phyloP scores from a whole-genome alignment of 1,140 invertebrate species.

The Chrysoperla carnea region DNA sequence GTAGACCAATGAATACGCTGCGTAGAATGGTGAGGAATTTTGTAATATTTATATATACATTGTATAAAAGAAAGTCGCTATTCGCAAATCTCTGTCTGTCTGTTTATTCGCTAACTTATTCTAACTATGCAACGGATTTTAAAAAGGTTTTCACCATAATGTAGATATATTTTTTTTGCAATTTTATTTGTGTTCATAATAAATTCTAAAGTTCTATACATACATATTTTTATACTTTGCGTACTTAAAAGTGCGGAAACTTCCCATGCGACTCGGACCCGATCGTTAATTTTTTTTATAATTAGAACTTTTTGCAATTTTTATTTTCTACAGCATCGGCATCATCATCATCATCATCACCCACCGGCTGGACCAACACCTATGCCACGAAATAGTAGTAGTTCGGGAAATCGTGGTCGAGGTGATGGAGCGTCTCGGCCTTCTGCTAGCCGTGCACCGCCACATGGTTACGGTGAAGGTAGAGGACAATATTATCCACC shows the following conservation, averaged over 20 bases:
- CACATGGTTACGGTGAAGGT: slow-evolving; percentile 49
- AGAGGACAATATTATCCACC: slow-evolving; percentile 53
- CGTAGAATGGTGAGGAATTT: slow-evolving; percentile 48
- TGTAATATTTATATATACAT: slow-evolving; percentile 1
- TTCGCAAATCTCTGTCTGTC: slow-evolving; percentile 23
- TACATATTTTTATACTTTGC: slow-evolving; percentile 4
- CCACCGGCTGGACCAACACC: slow-evolving; percentile 17
- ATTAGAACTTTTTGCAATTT: neutral
- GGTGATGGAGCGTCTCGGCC: slow-evolving; percentile 15
- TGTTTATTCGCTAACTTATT: slow-evolving; percentile 22
- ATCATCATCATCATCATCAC: slow-evolving; percentile 9
- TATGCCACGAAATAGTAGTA: slow-evolving; percentile 11
- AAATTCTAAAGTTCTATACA: too few relatives aligned
- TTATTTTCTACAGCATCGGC: slow-evolving; percentile 1
- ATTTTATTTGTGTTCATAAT: too few relatives aligned
- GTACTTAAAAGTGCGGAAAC: neutral
- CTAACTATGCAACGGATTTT: too few relatives aligned
- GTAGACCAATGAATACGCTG: slow-evolving; percentile 75
- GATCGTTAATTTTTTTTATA: neutral
- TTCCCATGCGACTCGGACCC: slow-evolving; percentile 6
- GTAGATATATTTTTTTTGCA: too few relatives aligned
- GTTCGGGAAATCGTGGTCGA: slow-evolving; percentile 14
- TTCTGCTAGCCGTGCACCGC: slow-evolving; percentile 30
- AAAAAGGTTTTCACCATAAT: neutral
- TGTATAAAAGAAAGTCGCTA: slow-evolving; percentile 24